phyloP scores from a whole-genome alignment of 2,113 vertebrate species.

The Otus sunia region DNA sequence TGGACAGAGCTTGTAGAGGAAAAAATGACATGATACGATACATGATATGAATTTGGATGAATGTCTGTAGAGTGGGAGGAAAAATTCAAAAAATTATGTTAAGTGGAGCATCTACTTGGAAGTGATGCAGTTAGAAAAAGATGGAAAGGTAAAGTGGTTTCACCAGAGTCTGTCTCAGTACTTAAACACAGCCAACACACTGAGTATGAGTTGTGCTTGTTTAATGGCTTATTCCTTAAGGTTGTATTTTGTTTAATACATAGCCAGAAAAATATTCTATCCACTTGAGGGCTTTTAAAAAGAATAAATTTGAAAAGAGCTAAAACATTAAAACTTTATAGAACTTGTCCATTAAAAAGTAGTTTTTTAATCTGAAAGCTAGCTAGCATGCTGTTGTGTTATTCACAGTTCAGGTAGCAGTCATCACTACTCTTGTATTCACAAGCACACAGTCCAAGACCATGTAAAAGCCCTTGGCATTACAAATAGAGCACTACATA shows the following conservation, averaged over 20 bases:
- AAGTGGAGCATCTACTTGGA: background rate
- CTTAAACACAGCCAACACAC: background rate
- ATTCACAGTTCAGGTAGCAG: background rate
- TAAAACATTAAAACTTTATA: background rate
- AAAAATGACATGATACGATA: background rate
- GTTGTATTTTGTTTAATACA: background rate
- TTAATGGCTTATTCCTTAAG: background rate
- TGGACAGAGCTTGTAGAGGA: background rate
- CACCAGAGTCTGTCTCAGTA: background rate
- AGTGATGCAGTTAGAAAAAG: background rate
- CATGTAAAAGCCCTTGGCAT: background rate
- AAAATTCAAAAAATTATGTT: background rate
- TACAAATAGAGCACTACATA: background rate
- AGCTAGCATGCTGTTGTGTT: background rate
- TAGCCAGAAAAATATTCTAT: background rate
- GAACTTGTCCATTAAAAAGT: background rate
- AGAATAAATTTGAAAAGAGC: background rate
- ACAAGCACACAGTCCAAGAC: background rate
- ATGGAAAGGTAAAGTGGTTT: background rate
- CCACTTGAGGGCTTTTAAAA: background rate
- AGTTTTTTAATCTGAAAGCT: background rate
- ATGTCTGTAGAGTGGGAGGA: background rate
- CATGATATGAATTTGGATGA: background rate
- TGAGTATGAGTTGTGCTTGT: background rate
- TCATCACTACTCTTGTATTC: accelerated